Conservation (phyloP, 2,888 invertebrate species). For the Drosophila infuscata region DNA sequence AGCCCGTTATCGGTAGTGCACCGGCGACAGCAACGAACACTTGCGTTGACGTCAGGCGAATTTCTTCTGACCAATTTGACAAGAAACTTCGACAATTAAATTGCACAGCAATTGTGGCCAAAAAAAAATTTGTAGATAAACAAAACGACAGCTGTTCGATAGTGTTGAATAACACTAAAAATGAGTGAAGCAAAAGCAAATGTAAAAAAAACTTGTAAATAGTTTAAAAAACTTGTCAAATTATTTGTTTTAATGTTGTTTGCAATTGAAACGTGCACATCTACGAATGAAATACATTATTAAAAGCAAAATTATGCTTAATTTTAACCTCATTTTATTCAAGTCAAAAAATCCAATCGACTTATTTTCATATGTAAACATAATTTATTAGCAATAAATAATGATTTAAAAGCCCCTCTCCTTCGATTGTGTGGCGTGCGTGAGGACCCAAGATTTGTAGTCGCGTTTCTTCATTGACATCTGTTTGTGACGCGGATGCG, state of each 20-base stretch:
- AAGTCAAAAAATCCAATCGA: conserved; percentile 14
- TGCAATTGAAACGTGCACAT: background rate
- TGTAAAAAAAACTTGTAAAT: background rate
- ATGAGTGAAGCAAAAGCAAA: background rate
- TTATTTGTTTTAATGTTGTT: background rate
- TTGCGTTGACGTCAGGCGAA: conserved; percentile 43
- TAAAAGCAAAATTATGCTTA: background rate
- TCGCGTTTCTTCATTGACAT: conserved; percentile 89
- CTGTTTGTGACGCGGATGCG: conserved; percentile 93
- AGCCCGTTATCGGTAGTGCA: conserved; percentile 24
- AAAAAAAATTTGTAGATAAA: conserved; percentile 43
- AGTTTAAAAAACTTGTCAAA: background rate
- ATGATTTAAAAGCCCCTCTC: conserved; percentile 74
- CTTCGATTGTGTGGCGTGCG: conserved; percentile 89
- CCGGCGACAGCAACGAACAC: conserved; percentile 7
- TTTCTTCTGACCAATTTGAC: conserved; percentile 16
- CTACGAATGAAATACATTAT: background rate
- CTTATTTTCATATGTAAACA: conserved; percentile 9
- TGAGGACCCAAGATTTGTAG: conserved; percentile 90
- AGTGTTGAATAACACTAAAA: conserved; percentile 34
- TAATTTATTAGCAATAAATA: conserved; percentile 31
- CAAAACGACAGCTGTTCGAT: conserved; percentile 48
- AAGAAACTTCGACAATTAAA: conserved; percentile 5
- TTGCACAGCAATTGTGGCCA: conserved; percentile 13
- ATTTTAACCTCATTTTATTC: conserved; percentile 9